A percentile compares a stretch with the other conserved stretches of the same genome.
Evolutionary conservation across 2,113 vertebrate genomes (phyloP).

Genomic region (Archilochus colubris): DNA sequence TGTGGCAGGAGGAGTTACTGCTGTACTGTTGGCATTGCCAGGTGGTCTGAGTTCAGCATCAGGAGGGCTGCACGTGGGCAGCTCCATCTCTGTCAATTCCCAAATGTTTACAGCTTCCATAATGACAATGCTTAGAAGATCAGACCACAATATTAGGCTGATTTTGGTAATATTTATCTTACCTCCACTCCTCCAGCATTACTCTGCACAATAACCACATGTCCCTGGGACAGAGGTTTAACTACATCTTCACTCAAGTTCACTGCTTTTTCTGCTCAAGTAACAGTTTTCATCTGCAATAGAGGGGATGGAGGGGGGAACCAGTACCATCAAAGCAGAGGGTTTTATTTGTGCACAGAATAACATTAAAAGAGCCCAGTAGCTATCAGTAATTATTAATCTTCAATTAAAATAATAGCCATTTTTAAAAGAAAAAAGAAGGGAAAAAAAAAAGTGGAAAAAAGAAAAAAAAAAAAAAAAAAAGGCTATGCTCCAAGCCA

Average conservation of each 20-base stretch:
- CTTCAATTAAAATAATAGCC: slow-evolving; percentile 60
- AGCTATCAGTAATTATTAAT: slow-evolving; percentile 55
- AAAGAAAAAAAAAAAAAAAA: background rate
- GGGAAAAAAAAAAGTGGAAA: background rate
- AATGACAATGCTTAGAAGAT: background rate
- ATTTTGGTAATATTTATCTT: background rate
- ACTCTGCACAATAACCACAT: rapidly evolving
- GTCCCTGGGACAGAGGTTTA: background rate
- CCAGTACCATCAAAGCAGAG: background rate
- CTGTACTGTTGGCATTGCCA: background rate
- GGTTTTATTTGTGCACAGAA: background rate
- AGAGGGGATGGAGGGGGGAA: background rate
- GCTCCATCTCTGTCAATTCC: rapidly evolving
- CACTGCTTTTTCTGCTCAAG: background rate
- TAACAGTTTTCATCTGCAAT: background rate
- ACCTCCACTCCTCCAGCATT: background rate
- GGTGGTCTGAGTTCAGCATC: background rate
- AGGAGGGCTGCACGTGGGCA: background rate
- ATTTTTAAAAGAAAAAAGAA: slow-evolving; percentile 16
- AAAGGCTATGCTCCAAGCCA: background rate
- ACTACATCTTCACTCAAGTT: background rate
- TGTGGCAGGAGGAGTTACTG: background rate
- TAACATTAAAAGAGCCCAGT: background rate
- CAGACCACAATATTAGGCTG: background rate
- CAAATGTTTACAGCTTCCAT: background rate